Conservation (phyloP, 2,888 invertebrate species). For the Pterobdella sp. region DNA sequence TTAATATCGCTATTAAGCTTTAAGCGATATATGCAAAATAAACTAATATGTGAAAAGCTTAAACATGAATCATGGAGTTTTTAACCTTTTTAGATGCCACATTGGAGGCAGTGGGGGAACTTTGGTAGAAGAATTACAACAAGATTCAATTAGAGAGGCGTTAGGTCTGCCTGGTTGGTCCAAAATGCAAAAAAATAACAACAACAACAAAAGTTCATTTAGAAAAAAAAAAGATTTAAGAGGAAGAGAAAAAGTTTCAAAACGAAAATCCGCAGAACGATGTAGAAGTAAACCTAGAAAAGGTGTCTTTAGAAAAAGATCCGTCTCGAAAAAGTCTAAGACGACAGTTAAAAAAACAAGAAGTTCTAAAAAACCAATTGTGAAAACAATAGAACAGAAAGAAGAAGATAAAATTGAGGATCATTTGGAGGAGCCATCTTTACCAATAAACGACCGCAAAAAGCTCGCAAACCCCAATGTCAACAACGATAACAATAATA, state of each 20-base stretch:
- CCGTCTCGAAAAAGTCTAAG: background rate
- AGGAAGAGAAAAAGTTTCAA: background rate
- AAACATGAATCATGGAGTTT: too few species aligned
- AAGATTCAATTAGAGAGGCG: background rate
- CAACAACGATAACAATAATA: conserved; percentile 3
- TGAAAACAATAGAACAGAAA: too few species aligned
- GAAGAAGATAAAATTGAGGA: background rate
- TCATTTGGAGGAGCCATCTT: background rate
- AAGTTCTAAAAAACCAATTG: too few species aligned
- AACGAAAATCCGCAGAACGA: background rate
- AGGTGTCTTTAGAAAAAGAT: background rate
- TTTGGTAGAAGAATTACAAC: background rate
- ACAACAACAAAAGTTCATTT: background rate
- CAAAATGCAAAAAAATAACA: background rate
- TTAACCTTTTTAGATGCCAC: background rate
- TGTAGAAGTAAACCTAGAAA: background rate
- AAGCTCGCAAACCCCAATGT: background rate
- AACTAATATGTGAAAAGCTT: too few species aligned
- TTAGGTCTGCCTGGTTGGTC: background rate
- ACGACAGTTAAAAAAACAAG: background rate
- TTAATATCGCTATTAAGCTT: too few species aligned
- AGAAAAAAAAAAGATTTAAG: too few species aligned
- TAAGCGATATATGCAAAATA: too few species aligned
- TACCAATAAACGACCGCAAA: background rate
- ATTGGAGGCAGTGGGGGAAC: conserved; percentile 1